A percentile compares a stretch with the other conserved stretches of the same genome.
Conservation (phyloP, 2,888 invertebrate species). For the Geophilus truncorum region DNA sequence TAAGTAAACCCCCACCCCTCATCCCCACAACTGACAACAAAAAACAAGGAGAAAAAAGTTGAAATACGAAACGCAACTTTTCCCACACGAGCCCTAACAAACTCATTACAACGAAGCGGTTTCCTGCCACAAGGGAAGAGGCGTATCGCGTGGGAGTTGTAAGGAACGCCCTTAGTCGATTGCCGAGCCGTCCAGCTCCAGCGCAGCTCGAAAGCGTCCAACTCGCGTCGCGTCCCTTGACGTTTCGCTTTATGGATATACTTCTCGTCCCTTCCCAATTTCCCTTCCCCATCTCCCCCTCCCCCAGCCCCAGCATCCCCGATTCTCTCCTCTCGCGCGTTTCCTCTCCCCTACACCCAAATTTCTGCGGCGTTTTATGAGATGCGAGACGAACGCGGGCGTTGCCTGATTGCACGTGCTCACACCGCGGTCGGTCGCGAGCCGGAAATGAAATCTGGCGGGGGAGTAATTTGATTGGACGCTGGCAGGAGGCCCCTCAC, state of each 20-base stretch:
- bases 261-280: background rate
- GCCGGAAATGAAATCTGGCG: conserved; percentile 27
- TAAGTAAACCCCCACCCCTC: no score
- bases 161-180: background rate
- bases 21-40: background rate
- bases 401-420: conserved; percentile 15
- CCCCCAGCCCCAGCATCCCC: background rate
- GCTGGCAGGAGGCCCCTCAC: conserved; percentile 17
- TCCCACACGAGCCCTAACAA: background rate
- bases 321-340: background rate
- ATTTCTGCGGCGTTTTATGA: conserved; percentile 24
- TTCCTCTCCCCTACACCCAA: background rate
- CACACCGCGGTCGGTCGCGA: conserved; percentile 13
- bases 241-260: background rate
- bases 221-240: background rate
- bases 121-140: background rate
- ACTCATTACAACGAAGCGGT: background rate
- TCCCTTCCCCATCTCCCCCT: background rate
- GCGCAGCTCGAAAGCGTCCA: no score
- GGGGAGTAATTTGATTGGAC: conserved; percentile 27
- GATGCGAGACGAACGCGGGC: conserved; percentile 1
- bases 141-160: background rate
- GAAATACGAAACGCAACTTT: background rate
- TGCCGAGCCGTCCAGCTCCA: no score
- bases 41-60: background rate